These are phyloP conservation scores for Sylvilagus bachmani DNA, from an alignment of 2,113 vertebrate genomes.

Conservation along the genomic window DNA sequence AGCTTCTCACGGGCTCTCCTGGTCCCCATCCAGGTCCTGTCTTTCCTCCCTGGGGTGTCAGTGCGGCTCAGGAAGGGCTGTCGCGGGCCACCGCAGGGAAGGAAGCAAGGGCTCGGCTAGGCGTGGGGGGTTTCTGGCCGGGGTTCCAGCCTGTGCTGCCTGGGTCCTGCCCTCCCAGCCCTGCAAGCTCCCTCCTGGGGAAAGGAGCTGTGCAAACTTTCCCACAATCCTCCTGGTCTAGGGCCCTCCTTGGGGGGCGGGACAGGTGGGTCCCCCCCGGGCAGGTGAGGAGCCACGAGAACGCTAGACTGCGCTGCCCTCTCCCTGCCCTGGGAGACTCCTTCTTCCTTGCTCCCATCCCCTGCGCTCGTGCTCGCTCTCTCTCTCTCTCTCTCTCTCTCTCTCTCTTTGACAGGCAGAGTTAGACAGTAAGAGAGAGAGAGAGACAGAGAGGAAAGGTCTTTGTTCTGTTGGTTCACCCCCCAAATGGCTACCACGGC, in stretches of 20 bases:
- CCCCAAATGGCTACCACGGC: too few species aligned
- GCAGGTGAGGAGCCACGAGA: not conserved
- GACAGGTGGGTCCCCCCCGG: not conserved
- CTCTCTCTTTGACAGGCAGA: too few species aligned
- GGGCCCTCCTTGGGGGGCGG: not conserved
- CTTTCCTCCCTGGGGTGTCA: not conserved
- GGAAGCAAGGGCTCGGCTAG: not conserved
- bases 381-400: too few species aligned
- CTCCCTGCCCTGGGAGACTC: not conserved
- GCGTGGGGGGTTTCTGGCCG: not conserved
- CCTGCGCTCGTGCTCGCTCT: too few species aligned
- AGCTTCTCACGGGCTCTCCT: not conserved
- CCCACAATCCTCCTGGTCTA: not conserved
- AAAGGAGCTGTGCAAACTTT: constrained; percentile 39
- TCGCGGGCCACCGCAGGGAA: not conserved
- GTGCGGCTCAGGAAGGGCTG: not conserved
- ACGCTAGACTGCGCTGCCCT: not conserved
- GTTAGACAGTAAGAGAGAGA: too few species aligned
- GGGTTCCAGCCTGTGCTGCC: not conserved
- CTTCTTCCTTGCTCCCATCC: not conserved
- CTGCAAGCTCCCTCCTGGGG: not conserved
- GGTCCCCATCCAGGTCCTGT: not conserved
- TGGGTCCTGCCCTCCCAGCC: not conserved
- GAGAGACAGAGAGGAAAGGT: too few species aligned
- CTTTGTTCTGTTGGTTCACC: too few species aligned